Evolutionary conservation across 2,888 invertebrate species (phyloP).

Genomic region (Acanthosepion esculentum): DNA sequence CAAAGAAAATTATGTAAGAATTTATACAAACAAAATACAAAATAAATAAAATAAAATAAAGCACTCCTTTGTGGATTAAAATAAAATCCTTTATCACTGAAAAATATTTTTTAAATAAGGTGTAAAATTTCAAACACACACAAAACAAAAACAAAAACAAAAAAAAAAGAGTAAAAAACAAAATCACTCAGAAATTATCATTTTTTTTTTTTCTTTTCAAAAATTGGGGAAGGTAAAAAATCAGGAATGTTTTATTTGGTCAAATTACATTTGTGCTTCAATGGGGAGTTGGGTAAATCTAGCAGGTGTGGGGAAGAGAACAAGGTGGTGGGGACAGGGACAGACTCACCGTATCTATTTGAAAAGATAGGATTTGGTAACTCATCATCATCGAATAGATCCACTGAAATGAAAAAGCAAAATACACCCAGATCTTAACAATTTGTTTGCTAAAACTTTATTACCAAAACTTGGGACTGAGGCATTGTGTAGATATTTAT

Average conservation of each 20-base stretch:
- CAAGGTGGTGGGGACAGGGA: background rate
- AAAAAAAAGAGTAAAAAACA: too few relatives aligned
- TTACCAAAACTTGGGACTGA: background rate
- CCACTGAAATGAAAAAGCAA: slow-evolving; percentile 45
- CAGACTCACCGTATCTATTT: slow-evolving; percentile 45
- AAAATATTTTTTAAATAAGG: too few relatives aligned
- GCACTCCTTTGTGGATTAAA: too few relatives aligned
- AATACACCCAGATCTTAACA: background rate
- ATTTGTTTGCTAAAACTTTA: background rate
- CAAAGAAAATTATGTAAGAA: too few relatives aligned
- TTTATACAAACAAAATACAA: too few relatives aligned
- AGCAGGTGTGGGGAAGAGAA: background rate
- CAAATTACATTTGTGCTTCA: background rate
- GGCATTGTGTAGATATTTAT: background rate
- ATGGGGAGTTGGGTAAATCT: background rate
- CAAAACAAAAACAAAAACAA: too few relatives aligned
- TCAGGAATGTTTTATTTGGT: background rate
- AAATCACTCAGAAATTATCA: too few relatives aligned
- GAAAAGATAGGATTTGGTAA: slow-evolving; percentile 45
- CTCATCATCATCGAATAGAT: slow-evolving; percentile 36
- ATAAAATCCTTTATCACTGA: too few relatives aligned
- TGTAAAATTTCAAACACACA: too few relatives aligned
- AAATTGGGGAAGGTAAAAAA: background rate
- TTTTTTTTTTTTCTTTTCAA: background rate
- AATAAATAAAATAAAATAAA: too few relatives aligned